Conservation (phyloP, 2,888 invertebrate species). For the Mylabris sibirica region DNA sequence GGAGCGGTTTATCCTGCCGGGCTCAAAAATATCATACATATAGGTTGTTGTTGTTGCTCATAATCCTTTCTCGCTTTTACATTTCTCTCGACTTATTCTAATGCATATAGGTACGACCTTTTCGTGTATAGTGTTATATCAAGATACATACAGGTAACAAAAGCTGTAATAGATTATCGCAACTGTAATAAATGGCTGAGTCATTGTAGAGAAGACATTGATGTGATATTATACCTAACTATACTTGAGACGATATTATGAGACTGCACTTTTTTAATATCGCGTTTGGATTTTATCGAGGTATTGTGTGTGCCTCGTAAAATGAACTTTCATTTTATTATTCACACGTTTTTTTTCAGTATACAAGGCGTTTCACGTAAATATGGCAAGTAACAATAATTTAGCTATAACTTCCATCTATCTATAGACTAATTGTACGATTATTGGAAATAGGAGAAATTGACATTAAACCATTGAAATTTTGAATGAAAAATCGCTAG, state of each 20-base stretch:
- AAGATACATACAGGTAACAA: constrained; percentile 19
- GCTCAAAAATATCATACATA: constrained; percentile 16
- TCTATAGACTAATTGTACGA: too few species aligned
- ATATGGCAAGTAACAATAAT: too few species aligned
- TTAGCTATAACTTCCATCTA: too few species aligned
- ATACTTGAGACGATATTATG: not conserved
- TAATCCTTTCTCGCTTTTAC: constrained; percentile 21
- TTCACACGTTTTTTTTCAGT: not conserved
- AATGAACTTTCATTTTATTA: not conserved
- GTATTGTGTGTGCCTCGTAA: not conserved
- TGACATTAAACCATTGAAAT: too few species aligned
- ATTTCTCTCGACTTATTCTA: not conserved
- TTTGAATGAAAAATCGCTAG: too few species aligned
- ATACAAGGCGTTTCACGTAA: too few species aligned
- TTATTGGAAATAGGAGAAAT: too few species aligned
- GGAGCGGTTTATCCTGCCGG: not conserved
- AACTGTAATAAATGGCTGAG: constrained; percentile 23
- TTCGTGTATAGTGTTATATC: constrained; percentile 19
- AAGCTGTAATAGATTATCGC: constrained; percentile 26
- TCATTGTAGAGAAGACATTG: constrained; percentile 25
- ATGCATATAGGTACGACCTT: not conserved
- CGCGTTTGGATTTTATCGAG: not conserved
- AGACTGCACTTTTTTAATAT: constrained; percentile 19
- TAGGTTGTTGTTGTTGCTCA: not conserved
- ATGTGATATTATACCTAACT: constrained; percentile 22